A percentile compares a stretch with the other conserved stretches of the same genome.
Evolutionary conservation across 2,888 invertebrate species (phyloP).

Genomic region (Neria commutata): DNA sequence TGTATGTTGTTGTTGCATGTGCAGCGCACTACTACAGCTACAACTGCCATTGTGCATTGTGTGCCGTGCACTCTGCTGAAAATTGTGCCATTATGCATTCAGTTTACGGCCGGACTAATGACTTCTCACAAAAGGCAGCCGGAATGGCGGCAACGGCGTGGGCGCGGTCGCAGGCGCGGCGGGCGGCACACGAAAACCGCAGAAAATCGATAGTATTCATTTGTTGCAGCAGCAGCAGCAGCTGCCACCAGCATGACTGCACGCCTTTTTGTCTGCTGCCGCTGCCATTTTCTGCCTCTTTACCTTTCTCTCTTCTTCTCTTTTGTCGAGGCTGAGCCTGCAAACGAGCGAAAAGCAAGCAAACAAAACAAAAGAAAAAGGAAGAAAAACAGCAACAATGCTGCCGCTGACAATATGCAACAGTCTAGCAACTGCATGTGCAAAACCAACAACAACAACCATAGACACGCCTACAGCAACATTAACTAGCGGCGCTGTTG

Average conservation of each 20-base stretch:
- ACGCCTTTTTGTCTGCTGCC: too few species aligned
- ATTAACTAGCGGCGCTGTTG: too few species aligned
- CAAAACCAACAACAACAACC: not conserved
- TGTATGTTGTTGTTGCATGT: not conserved
- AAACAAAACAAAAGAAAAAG: not conserved
- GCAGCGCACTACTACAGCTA: not conserved
- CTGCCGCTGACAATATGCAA: not conserved
- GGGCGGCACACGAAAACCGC: slow-evolving; percentile 24
- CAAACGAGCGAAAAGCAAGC: not conserved
- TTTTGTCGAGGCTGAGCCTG: too few species aligned
- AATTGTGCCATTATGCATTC: slow-evolving; percentile 53
- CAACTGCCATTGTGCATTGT: not conserved
- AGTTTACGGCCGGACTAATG: slow-evolving; percentile 40
- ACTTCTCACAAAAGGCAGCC: slow-evolving; percentile 42
- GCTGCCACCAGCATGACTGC: not conserved
- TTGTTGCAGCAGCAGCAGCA: not conserved
- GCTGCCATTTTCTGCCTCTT: too few species aligned
- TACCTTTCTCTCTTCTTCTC: too few species aligned
- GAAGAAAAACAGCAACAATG: not conserved
- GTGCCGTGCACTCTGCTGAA: slow-evolving; percentile 26
- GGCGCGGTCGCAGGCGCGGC: slow-evolving; percentile 17
- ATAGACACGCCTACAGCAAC: too few species aligned
- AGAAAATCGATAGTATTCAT: slow-evolving; percentile 1
- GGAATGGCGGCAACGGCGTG: not conserved
- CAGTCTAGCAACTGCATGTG: too few species aligned